Evolutionary conservation across 1,140 invertebrate species (phyloP).

Genomic region (Mesaphorura yosii): DNA sequence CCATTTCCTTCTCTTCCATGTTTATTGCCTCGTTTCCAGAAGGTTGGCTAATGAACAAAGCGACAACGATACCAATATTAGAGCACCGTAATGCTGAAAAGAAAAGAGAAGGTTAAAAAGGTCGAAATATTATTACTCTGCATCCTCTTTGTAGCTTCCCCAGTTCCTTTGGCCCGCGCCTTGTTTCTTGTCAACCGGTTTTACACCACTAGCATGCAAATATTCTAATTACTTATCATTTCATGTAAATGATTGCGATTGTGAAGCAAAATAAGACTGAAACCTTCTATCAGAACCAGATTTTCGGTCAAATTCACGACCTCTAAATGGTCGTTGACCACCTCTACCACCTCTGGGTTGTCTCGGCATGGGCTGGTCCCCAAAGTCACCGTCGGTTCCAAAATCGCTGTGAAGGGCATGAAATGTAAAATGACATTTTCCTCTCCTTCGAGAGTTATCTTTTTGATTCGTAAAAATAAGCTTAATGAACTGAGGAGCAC

Average conservation of each 20-base stretch:
- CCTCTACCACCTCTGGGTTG: conserved; percentile 38
- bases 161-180: conserved; percentile 89
- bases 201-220: conserved; percentile 61
- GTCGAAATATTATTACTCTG: conserved; percentile 65
- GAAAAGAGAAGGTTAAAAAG: too few species aligned
- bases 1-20: conserved; percentile 5
- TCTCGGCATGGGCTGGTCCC: conserved; percentile 34
- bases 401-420: conserved; percentile 19
- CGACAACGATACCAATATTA: too few species aligned
- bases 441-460: too few species aligned
- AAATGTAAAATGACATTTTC: too few species aligned
- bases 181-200: conserved; percentile 84
- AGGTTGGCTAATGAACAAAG: too few species aligned
- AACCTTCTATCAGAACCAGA: conserved; percentile 84
- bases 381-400: conserved; percentile 31
- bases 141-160: conserved; percentile 84
- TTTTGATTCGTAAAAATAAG: neutral
- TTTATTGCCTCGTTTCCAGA: too few species aligned
- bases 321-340: conserved; percentile 55
- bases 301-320: conserved; percentile 86
- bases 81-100: too few species aligned
- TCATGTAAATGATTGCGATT: neutral
- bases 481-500: neutral
- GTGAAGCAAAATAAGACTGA: neutral
- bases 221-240: too few species aligned